phyloP scores from a whole-genome alignment of 2,797 vertebrate genomes.

The Galaxias olidus region DNA sequence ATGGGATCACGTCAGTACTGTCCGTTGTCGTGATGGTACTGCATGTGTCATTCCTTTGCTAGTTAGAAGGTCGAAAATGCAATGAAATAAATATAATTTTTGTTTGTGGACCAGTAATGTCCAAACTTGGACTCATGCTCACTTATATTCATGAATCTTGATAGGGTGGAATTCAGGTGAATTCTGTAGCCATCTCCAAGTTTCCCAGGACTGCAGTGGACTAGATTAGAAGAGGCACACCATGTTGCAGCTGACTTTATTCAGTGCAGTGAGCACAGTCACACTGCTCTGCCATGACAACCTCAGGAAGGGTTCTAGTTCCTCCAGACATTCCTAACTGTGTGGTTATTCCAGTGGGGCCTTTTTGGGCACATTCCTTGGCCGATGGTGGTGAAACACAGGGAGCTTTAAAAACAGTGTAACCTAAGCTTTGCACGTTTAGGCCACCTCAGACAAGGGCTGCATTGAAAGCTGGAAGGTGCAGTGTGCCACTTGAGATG shows the following conservation, averaged over 20 bases:
- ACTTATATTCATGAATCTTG: no score
- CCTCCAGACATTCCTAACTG: slow-evolving; percentile 58
- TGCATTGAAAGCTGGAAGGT: slow-evolving; percentile 44
- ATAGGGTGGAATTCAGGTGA: not conserved
- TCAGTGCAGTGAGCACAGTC: not conserved
- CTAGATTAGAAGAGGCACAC: not conserved
- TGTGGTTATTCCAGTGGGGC: slow-evolving; percentile 34
- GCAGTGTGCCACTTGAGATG: slow-evolving; percentile 15
- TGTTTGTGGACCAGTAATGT: no score
- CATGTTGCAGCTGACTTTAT: not conserved
- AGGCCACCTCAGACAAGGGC: slow-evolving; percentile 54
- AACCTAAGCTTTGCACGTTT: slow-evolving; percentile 41
- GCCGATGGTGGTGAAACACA: slow-evolving; percentile 51
- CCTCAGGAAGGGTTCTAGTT: slow-evolving; percentile 47
- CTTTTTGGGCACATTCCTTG: slow-evolving; percentile 58
- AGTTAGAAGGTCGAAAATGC: no score
- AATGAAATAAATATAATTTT: no score
- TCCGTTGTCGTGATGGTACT: no score
- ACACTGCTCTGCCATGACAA: slow-evolving; percentile 48
- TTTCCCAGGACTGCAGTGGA: not conserved
- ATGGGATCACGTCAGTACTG: no score
- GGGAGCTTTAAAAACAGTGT: slow-evolving; percentile 47
- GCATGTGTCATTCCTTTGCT: no score
- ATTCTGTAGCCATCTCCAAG: not conserved
- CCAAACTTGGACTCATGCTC: no score